Conservation (phyloP, 2,888 invertebrate species). For the Esperia sulphurella region DNA sequence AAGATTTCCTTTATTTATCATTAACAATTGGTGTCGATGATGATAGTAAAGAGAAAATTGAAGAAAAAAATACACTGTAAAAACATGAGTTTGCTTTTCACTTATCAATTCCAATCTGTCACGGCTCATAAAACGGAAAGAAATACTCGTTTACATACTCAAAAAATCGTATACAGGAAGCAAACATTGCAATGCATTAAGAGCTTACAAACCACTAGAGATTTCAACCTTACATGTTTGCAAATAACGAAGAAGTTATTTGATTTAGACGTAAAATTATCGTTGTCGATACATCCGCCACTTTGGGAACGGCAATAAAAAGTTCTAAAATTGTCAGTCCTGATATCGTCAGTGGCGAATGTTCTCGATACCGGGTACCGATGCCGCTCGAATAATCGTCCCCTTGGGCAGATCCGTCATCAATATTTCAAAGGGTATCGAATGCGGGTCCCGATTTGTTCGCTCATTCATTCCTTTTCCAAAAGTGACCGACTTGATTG, state of each 20-base stretch:
- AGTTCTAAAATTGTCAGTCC: conserved; percentile 46
- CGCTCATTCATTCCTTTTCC: conserved; percentile 37
- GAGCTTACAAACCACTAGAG: conserved; percentile 15
- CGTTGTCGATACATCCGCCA: conserved; percentile 20
- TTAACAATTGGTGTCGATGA: too few relatives aligned
- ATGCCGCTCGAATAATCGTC: conserved; percentile 50
- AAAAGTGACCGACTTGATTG: conserved; percentile 41
- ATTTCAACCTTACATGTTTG: conserved; percentile 23
- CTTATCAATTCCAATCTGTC: conserved; percentile 45
- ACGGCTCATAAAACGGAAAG: conserved; percentile 39
- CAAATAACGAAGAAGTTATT: conserved; percentile 14
- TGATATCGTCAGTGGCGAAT: conserved; percentile 34
- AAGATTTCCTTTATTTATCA: too few relatives aligned
- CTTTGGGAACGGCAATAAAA: conserved; percentile 39
- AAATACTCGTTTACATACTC: conserved; percentile 41
- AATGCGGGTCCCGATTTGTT: conserved; percentile 45
- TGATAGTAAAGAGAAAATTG: conserved; percentile 4
- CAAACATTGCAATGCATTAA: conserved; percentile 15
- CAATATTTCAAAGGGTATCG: conserved; percentile 55
- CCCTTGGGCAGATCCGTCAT: conserved; percentile 55
- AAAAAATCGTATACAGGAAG: conserved; percentile 32
- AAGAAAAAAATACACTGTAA: conserved; percentile 4
- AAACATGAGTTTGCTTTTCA: conserved; percentile 16
- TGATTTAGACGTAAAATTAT: conserved; percentile 12
- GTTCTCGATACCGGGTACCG: conserved; percentile 40